These are phyloP conservation scores for Zonitis immaculata DNA, from an alignment of 2,888 invertebrate species.

Conservation along the genomic window DNA sequence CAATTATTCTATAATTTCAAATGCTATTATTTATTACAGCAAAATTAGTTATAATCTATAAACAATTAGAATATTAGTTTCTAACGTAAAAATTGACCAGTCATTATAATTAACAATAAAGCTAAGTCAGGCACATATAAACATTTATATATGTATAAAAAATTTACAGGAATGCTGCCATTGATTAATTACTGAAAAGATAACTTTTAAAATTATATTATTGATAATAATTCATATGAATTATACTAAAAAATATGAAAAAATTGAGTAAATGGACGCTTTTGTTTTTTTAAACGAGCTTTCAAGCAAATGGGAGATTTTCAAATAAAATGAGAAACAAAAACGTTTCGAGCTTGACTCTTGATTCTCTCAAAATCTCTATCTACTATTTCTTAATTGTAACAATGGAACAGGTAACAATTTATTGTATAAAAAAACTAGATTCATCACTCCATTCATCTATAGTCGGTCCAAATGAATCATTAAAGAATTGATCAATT, in stretches of 20 bases:
- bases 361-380: neutral
- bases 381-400: neutral
- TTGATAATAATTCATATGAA: neutral
- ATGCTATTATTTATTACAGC: slow-evolving; percentile 18
- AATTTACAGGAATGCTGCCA: slow-evolving; percentile 23
- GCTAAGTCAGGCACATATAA: slow-evolving; percentile 47
- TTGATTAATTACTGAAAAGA: slow-evolving; percentile 7
- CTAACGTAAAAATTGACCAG: slow-evolving; percentile 5
- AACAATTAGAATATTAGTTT: slow-evolving; percentile 9
- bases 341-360: neutral
- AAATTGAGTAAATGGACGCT: slow-evolving; percentile 23
- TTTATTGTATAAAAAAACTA: slow-evolving; percentile 44
- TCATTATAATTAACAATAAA: slow-evolving; percentile 27
- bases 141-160: slow-evolving; percentile 34
- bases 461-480: slow-evolving; percentile 62
- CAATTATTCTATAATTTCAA: slow-evolving; percentile 32
- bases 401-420: neutral
- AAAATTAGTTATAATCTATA: neutral
- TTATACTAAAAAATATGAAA: neutral
- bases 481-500: slow-evolving; percentile 82
- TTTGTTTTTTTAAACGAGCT: slow-evolving; percentile 6
- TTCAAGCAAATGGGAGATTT: slow-evolving; percentile 9
- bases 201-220: slow-evolving; percentile 1
- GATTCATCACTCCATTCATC: slow-evolving; percentile 47
- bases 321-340: neutral